Evolutionary conservation across 2,113 vertebrate genomes (phyloP).

Genomic region (Strix aluco): DNA sequence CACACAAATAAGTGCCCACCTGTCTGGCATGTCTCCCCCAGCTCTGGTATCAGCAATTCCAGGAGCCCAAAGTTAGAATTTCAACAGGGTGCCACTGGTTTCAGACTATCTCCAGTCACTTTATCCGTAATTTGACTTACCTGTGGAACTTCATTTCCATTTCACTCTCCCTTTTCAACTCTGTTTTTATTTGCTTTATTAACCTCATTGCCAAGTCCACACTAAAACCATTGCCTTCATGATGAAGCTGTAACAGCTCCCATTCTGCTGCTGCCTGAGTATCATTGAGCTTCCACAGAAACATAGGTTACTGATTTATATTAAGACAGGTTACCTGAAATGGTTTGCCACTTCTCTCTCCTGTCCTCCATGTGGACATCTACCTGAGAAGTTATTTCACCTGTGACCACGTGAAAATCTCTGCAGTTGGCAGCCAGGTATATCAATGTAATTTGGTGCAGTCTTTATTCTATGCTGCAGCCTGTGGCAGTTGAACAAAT

Average conservation of each 20-base stretch:
- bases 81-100: not conserved
- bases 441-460: not conserved
- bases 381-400: not conserved
- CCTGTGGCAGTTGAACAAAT: not conserved
- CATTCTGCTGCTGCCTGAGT: not conserved
- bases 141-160: not conserved
- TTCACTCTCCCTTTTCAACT: not conserved
- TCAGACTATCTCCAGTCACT: not conserved
- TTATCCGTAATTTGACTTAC: not conserved
- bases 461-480: not conserved
- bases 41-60: not conserved
- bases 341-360: not conserved
- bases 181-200: not conserved
- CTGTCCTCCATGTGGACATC: not conserved
- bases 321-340: not conserved
- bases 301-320: not conserved
- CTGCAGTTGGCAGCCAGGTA: not conserved
- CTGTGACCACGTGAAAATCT: not conserved
- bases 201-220: not conserved
- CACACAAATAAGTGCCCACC: accelerated
- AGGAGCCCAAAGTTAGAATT: not conserved
- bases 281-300: not conserved
- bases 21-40: not conserved
- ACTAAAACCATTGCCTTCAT: not conserved
- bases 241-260: not conserved